phyloP scores from a whole-genome alignment of 1,140 invertebrate species.

The Drosophila nigromelanica region DNA sequence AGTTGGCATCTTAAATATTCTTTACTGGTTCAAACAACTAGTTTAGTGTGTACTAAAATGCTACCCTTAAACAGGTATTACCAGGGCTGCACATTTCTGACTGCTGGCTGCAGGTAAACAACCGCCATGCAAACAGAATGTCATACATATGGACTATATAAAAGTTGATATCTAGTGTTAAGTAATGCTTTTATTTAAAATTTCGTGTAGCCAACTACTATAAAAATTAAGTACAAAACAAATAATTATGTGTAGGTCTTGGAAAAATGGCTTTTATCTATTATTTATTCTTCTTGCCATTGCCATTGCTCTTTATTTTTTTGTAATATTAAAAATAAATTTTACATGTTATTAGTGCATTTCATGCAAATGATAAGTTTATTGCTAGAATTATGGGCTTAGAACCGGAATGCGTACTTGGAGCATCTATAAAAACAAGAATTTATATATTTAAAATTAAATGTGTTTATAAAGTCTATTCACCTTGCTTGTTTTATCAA shows the following conservation, averaged over 20 bases:
- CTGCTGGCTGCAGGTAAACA: neutral
- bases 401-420: constrained; percentile 71
- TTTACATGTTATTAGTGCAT: neutral
- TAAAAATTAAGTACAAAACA: too few species aligned
- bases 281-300: too few species aligned
- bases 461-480: too few species aligned
- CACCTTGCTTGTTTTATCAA: constrained; percentile 85
- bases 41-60: too few species aligned
- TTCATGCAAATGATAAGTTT: neutral
- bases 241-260: too few species aligned
- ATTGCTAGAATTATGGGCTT: constrained; percentile 13
- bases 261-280: too few species aligned
- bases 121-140: neutral
- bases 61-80: neutral
- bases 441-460: neutral
- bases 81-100: constrained; percentile 1
- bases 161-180: too few species aligned
- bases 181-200: too few species aligned
- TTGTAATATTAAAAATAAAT: neutral
- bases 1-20: neutral
- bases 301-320: constrained; percentile 9
- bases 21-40: neutral
- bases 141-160: neutral
- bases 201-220: too few species aligned
- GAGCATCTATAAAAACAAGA: constrained; percentile 68